phyloP scores from a whole-genome alignment of 2,888 invertebrate genomes.

The Tyria jacobaeae region DNA sequence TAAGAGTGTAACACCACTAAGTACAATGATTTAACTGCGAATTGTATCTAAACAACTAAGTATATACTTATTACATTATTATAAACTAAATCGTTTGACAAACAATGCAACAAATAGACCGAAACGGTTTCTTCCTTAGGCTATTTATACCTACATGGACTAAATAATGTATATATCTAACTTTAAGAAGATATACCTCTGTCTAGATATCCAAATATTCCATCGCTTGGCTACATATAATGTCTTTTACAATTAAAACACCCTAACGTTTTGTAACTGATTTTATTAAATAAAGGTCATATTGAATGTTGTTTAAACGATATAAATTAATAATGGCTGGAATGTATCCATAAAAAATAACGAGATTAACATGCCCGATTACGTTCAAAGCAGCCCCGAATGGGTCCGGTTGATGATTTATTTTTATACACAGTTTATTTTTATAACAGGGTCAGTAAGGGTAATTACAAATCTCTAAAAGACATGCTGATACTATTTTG shows the following conservation, averaged over 20 bases:
- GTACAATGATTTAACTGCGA: neutral
- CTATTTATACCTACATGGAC: no score
- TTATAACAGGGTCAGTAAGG: neutral
- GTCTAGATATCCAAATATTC: no score
- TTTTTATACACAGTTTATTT: slow-evolving; percentile 26
- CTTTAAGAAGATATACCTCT: no score
- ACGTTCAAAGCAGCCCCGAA: slow-evolving; percentile 29
- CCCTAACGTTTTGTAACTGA: slow-evolving; percentile 25
- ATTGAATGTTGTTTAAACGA: slow-evolving; percentile 30
- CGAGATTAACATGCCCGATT: slow-evolving; percentile 50
- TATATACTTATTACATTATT: no score
- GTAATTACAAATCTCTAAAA: neutral
- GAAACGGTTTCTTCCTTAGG: no score
- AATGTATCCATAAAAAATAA: slow-evolving; percentile 29
- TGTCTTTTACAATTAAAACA: slow-evolving; percentile 4
- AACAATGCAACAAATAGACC: no score
- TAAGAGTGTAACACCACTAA: neutral
- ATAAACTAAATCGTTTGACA: no score
- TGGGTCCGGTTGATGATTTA: slow-evolving; percentile 37
- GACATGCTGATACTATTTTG: no score
- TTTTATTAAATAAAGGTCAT: slow-evolving; percentile 25
- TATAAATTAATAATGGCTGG: slow-evolving; percentile 40
- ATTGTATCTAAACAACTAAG: neutral
- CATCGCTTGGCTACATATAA: no score
- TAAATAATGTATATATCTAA: no score